Evolutionary conservation across 1,140 invertebrate species (phyloP).

Genomic region (Ooceraea biroi): DNA sequence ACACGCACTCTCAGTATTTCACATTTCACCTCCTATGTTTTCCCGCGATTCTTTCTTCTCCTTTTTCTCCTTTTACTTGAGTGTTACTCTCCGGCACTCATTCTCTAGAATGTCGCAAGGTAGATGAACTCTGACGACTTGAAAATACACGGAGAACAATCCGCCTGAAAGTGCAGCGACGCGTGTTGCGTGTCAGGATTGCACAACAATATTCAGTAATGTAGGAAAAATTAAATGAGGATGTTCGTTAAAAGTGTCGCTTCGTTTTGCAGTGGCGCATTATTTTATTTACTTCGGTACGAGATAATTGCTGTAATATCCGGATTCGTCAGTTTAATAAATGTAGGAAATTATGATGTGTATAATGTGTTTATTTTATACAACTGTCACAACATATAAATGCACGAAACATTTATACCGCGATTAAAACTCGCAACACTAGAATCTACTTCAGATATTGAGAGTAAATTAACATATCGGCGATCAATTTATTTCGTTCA

Average conservation of each 20-base stretch:
- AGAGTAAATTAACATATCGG: neutral
- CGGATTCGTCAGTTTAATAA: slow-evolving; percentile 28
- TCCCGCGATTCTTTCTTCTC: slow-evolving; percentile 3
- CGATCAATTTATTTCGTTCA: neutral
- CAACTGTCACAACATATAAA: slow-evolving; percentile 27
- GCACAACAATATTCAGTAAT: neutral
- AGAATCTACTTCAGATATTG: slow-evolving; percentile 6
- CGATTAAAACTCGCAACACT: slow-evolving; percentile 4
- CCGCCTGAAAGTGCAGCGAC: neutral
- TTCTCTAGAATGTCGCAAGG: neutral
- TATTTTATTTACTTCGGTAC: slow-evolving; percentile 10
- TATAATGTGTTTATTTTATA: slow-evolving; percentile 24
- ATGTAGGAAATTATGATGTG: slow-evolving; percentile 15
- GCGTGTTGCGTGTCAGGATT: neutral
- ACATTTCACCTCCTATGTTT: slow-evolving; percentile 2
- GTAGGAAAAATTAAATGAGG: neutral
- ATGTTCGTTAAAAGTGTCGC: neutral
- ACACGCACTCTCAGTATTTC: slow-evolving; percentile 25
- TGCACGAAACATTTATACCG: slow-evolving; percentile 11
- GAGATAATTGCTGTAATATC: neutral
- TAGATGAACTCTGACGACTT: slow-evolving; percentile 9
- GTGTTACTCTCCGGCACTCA: neutral
- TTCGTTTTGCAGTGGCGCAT: neutral
- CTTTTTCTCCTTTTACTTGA: slow-evolving; percentile 18
- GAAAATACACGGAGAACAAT: neutral